A percentile compares a stretch with the other conserved stretches of the same genome.
Evolutionary conservation across 2,797 vertebrate species (phyloP).

Genomic region (Lepidocolaptes lacrymiger): DNA sequence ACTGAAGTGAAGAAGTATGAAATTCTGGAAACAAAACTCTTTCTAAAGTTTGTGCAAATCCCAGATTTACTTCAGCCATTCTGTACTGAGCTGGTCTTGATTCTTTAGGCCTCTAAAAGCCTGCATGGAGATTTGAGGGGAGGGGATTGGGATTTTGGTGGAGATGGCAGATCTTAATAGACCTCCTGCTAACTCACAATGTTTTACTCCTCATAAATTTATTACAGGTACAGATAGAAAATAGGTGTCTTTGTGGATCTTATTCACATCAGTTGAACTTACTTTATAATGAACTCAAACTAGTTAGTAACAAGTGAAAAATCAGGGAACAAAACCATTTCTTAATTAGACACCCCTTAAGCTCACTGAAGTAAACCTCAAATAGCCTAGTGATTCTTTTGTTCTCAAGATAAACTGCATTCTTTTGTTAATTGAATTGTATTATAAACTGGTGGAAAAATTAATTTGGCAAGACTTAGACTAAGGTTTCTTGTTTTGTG

Average conservation of each 20-base stretch:
- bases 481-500: not conserved
- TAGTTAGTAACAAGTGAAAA: constrained; percentile 3
- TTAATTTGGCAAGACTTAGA: not conserved
- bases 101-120: not conserved
- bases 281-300: not conserved
- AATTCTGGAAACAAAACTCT: not conserved
- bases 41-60: not conserved
- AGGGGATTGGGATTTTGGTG: not conserved
- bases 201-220: not conserved
- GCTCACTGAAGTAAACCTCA: constrained; percentile 15
- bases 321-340: not conserved
- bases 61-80: not conserved
- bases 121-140: not conserved
- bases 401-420: not conserved
- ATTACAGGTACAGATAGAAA: not conserved
- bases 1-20: not conserved
- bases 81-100: not conserved
- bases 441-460: not conserved
- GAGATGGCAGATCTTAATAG: not conserved
- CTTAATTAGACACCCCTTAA: not conserved
- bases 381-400: not conserved
- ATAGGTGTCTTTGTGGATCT: not conserved
- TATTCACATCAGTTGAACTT: not conserved
- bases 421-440: constrained; percentile 21
- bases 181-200: not conserved